Evolutionary conservation across 2,888 invertebrate genomes (phyloP).

Genomic region (Minunthozetes semirufus): DNA sequence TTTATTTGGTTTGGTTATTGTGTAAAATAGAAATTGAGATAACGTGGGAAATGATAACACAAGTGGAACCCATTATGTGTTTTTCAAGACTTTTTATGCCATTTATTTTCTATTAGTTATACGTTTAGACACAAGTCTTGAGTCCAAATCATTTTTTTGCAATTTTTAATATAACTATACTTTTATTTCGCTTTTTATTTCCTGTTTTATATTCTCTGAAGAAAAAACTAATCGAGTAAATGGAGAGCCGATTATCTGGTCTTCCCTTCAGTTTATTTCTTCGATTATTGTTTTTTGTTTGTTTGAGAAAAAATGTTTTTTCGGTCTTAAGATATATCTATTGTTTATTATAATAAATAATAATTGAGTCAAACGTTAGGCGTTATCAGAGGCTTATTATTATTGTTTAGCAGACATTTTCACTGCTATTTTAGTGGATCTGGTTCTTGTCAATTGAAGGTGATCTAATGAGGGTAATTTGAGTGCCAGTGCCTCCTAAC

Average conservation of each 20-base stretch:
- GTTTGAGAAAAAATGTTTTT: neutral
- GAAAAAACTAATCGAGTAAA: too few species aligned
- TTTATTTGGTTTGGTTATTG: neutral
- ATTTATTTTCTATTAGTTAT: slow-evolving; percentile 12
- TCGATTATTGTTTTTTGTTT: neutral
- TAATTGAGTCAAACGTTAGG: slow-evolving; percentile 11
- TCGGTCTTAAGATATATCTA: neutral
- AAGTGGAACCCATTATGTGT: neutral
- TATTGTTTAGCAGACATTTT: slow-evolving; percentile 20
- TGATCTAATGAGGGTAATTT: slow-evolving; percentile 29
- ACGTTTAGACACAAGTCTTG: neutral
- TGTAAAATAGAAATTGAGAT: slow-evolving; percentile 1
- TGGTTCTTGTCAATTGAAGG: slow-evolving; percentile 25
- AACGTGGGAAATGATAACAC: slow-evolving; percentile 17
- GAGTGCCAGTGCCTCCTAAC: neutral
- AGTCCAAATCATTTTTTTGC: neutral
- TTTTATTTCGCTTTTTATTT: slow-evolving; percentile 11
- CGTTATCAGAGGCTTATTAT: slow-evolving; percentile 17
- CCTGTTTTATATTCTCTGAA: neutral
- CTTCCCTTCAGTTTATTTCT: neutral
- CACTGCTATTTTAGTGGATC: slow-evolving; percentile 6
- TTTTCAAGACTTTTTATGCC: neutral
- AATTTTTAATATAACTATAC: neutral
- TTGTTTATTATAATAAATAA: neutral
- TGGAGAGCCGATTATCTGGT: too few species aligned